phyloP scores from a whole-genome alignment of 2,113 vertebrate species.

The Caracal caracal region DNA sequence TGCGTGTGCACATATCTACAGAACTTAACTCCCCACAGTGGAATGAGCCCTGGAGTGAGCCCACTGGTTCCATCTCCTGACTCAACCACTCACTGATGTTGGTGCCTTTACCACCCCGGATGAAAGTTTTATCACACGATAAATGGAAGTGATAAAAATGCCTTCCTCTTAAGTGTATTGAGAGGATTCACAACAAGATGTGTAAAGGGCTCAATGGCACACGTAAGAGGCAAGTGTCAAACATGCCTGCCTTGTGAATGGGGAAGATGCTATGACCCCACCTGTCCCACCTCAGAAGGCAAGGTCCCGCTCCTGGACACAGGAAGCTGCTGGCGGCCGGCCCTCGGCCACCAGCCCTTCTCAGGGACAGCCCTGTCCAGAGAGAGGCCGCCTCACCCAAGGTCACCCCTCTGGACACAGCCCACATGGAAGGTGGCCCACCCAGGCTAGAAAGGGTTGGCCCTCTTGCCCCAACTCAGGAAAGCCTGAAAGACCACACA shows the following conservation, averaged over 20 bases:
- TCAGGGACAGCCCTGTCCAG: no score
- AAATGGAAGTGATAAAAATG: neutral
- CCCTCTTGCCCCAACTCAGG: neutral
- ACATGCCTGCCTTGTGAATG: neutral
- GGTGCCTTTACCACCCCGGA: neutral
- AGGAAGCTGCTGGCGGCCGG: neutral
- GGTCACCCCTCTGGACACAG: neutral
- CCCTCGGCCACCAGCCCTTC: neutral
- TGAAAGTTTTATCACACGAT: neutral
- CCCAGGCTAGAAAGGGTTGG: neutral
- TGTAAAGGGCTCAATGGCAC: neutral
- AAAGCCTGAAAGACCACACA: neutral
- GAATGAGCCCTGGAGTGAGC: neutral
- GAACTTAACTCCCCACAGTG: neutral
- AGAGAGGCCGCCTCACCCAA: neutral
- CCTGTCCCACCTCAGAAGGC: neutral
- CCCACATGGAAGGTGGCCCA: neutral
- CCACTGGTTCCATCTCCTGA: no score
- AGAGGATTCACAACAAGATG: neutral
- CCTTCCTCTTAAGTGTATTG: neutral
- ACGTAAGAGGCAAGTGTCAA: neutral
- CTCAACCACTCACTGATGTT: neutral
- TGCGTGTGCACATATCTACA: neutral
- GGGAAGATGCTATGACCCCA: neutral
- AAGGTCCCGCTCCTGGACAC: neutral